These are phyloP conservation scores for Nothobranchius furzeri DNA, from an alignment of 2,113 vertebrate genomes.

Conservation along the genomic window DNA sequence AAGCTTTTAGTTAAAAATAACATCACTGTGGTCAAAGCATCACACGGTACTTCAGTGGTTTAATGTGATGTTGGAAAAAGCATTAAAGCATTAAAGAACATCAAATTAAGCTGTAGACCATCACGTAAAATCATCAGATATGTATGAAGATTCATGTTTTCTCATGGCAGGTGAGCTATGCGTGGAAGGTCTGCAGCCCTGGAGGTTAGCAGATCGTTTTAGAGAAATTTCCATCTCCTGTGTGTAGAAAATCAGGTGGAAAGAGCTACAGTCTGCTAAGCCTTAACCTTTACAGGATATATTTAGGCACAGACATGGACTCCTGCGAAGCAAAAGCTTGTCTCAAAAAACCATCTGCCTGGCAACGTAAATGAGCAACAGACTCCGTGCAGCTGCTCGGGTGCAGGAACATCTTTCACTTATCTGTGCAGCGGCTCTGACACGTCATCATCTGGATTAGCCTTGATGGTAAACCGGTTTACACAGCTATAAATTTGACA, in stretches of 20 bases:
- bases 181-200: conserved; percentile 23
- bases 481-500: conserved; percentile 49
- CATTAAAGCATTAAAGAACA: conserved; percentile 32
- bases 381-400: background rate
- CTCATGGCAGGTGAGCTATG: conserved; percentile 61
- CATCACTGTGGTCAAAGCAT: conserved; percentile 31
- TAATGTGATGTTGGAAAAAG: conserved; percentile 37
- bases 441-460: conserved; percentile 40
- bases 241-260: conserved; percentile 35
- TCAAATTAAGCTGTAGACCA: conserved; percentile 58
- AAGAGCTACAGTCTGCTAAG: conserved; percentile 25
- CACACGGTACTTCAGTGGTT: conserved; percentile 29
- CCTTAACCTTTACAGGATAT: conserved; percentile 17
- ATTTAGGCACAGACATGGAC: conserved; percentile 26
- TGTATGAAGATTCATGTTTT: conserved; percentile 48
- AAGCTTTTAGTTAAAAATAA: conserved; percentile 62
- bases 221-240: conserved; percentile 39
- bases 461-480: conserved; percentile 51
- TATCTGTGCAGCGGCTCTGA: conserved; percentile 34
- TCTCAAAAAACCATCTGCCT: conserved; percentile 5
- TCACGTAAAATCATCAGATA: conserved; percentile 33
- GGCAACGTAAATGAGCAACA: background rate
- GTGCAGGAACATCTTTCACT: conserved; percentile 27
- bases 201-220: conserved; percentile 42
- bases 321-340: conserved; percentile 12